Evolutionary conservation across 2,888 invertebrate species (phyloP).

Genomic region (Pachycephus smyrnensis): DNA sequence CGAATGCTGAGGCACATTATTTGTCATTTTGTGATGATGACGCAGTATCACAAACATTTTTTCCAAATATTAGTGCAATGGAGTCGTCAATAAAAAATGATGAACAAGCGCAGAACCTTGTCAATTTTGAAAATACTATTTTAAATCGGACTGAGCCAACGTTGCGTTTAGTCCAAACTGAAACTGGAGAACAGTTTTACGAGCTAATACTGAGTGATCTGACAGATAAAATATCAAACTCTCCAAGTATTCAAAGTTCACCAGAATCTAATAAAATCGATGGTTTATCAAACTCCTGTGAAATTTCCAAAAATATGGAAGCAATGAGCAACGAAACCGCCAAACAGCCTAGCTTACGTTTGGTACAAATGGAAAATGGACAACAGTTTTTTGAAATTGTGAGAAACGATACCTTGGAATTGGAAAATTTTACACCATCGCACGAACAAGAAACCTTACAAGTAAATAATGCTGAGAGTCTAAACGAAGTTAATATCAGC

Average conservation of each 20-base stretch:
- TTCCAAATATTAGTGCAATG: background rate
- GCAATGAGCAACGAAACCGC: background rate
- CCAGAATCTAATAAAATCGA: background rate
- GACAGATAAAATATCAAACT: conserved; percentile 35
- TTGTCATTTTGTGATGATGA: conserved; percentile 2
- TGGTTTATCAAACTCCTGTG: background rate
- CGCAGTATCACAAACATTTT: background rate
- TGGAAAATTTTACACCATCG: background rate
- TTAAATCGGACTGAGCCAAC: conserved; percentile 35
- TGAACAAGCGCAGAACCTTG: background rate
- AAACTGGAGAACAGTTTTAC: conserved; percentile 56
- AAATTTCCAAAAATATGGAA: background rate
- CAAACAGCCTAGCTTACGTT: background rate
- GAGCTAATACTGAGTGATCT: conserved; percentile 53
- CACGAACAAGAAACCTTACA: conserved; percentile 16
- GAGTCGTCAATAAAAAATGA: background rate
- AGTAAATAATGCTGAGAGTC: background rate
- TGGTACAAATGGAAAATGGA: conserved; percentile 8
- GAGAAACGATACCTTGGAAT: conserved; percentile 1
- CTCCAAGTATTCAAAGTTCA: background rate
- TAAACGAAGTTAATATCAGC: background rate
- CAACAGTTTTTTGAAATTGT: conserved; percentile 15
- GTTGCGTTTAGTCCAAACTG: conserved; percentile 50
- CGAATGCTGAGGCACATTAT: background rate
- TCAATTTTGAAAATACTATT: conserved; percentile 1